These are phyloP conservation scores for Euplexia lucipara DNA, from an alignment of 2,888 invertebrate species.

Conservation along the genomic window DNA sequence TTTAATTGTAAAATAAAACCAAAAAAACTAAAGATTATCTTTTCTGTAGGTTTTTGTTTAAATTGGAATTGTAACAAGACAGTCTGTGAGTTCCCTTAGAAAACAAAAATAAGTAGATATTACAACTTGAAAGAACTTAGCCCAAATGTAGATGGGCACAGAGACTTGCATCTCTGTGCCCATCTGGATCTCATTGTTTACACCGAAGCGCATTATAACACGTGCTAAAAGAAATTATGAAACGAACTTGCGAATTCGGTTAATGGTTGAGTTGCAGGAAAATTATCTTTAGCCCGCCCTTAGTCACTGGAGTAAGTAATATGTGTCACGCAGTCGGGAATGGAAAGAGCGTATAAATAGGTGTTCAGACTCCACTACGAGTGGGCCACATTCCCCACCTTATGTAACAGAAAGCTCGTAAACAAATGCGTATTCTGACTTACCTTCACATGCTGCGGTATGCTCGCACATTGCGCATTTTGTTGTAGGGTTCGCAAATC, in stretches of 20 bases:
- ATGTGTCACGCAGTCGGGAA: slow-evolving; percentile 84
- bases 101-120: background rate
- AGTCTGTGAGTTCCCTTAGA: too few relatives aligned
- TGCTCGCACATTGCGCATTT: slow-evolving; percentile 71
- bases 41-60: too few relatives aligned
- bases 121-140: background rate
- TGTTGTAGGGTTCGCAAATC: slow-evolving; percentile 58
- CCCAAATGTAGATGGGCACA: too few relatives aligned
- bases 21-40: too few relatives aligned
- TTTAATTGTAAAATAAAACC: too few relatives aligned
- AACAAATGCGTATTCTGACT: slow-evolving; percentile 79
- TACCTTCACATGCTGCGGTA: slow-evolving; percentile 63
- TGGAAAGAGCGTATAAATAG: slow-evolving; percentile 87
- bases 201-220: slow-evolving; percentile 41
- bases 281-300: slow-evolving; percentile 80
- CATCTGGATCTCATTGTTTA: slow-evolving; percentile 43
- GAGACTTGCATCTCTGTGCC: too few relatives aligned
- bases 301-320: slow-evolving; percentile 82
- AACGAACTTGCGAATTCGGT: slow-evolving; percentile 60
- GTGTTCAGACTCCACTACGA: slow-evolving; percentile 76
- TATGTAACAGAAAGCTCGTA: slow-evolving; percentile 85
- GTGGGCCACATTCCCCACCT: slow-evolving; percentile 79
- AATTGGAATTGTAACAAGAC: too few relatives aligned
- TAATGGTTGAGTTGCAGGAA: slow-evolving; percentile 67
- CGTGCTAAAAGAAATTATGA: slow-evolving; percentile 50